These are phyloP conservation scores for Physella acuta DNA, from an alignment of 1,140 invertebrate genomes.

Conservation along the genomic window DNA sequence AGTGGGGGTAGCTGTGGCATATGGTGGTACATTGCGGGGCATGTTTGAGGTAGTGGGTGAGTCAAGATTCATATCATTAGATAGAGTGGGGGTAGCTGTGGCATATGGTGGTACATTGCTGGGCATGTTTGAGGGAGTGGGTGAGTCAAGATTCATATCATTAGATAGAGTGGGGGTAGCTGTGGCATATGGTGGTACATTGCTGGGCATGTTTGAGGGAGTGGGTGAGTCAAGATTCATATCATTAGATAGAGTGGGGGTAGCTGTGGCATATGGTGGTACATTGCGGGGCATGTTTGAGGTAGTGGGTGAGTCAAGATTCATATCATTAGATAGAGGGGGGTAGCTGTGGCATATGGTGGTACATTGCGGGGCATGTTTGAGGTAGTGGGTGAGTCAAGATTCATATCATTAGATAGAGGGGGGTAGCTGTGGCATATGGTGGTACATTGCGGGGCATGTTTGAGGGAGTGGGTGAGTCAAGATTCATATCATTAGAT, in stretches of 20 bases:
- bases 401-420: neutral
- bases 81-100: too few species aligned
- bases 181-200: constrained; percentile 40
- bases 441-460: constrained; percentile 43
- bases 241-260: too few species aligned
- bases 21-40: constrained; percentile 43
- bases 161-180: too few species aligned
- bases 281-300: constrained; percentile 45
- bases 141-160: too few species aligned
- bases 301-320: constrained; percentile 52
- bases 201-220: constrained; percentile 46
- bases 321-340: neutral
- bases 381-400: constrained; percentile 54
- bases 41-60: constrained; percentile 56
- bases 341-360: constrained; percentile 42
- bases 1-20: constrained; percentile 34
- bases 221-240: constrained; percentile 59
- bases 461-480: constrained; percentile 55
- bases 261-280: constrained; percentile 41
- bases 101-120: constrained; percentile 45
- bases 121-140: constrained; percentile 47
- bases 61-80: too few species aligned
- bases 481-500: neutral
- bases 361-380: constrained; percentile 42
- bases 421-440: constrained; percentile 42